Conservation (phyloP, 2,888 invertebrate species). For the Oscheius myriophilus region DNA sequence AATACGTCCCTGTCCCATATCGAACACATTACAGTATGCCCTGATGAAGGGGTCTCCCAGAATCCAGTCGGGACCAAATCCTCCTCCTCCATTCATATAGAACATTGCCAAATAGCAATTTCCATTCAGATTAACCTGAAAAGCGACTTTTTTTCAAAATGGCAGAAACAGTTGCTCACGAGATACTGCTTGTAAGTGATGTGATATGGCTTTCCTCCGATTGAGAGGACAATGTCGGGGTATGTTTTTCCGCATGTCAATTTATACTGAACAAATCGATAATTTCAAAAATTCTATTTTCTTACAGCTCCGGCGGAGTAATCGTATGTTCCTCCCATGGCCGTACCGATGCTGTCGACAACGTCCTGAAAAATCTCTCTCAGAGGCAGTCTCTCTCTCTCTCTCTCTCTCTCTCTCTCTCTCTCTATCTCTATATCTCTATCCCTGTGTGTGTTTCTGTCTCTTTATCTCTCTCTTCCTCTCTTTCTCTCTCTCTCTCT, state of each 20-base stretch:
- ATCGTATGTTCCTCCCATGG: slow-evolving; percentile 9
- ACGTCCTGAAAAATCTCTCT: background rate
- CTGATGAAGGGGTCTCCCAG: slow-evolving; percentile 50
- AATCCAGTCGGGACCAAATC: slow-evolving; percentile 51
- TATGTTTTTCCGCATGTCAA: slow-evolving; percentile 35
- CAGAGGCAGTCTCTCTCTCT: too few species aligned
- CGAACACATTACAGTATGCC: slow-evolving; percentile 39
- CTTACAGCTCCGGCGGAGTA: slow-evolving; percentile 12
- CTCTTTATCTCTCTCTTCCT: too few species aligned
- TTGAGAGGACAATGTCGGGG: slow-evolving; percentile 55
- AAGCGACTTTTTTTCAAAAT: too few species aligned
- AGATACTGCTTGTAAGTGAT: slow-evolving; percentile 61
- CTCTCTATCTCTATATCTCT: background rate
- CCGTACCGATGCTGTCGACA: slow-evolving; percentile 2
- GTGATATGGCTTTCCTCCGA: slow-evolving; percentile 52
- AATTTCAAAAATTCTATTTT: slow-evolving; percentile 12
- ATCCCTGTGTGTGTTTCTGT: too few species aligned
- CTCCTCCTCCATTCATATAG: slow-evolving; percentile 34
- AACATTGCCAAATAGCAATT: slow-evolving; percentile 49
- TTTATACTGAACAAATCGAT: slow-evolving; percentile 47
- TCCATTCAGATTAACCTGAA: slow-evolving; percentile 43
- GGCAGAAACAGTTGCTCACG: slow-evolving; percentile 41
- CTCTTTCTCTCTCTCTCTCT: too few species aligned
- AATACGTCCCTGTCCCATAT: slow-evolving; percentile 57
- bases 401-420: too few species aligned